phyloP scores from a whole-genome alignment of 2,888 invertebrate genomes.

The Lasioglossum pauxillum region DNA sequence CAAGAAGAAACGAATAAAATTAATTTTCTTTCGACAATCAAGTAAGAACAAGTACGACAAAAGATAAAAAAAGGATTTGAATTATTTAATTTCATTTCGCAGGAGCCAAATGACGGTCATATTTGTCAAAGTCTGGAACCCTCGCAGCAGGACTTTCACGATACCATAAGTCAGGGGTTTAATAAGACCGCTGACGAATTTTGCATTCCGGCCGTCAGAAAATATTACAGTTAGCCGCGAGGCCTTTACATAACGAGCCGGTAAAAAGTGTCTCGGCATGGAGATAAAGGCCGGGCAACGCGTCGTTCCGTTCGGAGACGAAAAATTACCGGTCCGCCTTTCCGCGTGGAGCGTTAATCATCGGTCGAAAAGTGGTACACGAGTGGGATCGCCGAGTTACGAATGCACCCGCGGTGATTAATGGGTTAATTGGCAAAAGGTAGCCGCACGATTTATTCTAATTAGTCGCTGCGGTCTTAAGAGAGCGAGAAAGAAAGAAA shows the following conservation, averaged over 20 bases:
- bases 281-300: constrained; percentile 5
- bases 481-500: background rate
- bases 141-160: background rate
- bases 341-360: constrained; percentile 9
- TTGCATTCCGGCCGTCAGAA: background rate
- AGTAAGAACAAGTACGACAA: background rate
- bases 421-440: constrained; percentile 24
- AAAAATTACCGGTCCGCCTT: constrained; percentile 11
- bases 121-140: background rate
- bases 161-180: background rate
- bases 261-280: background rate
- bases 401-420: constrained; percentile 24
- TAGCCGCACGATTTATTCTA: constrained; percentile 25
- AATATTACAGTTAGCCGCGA: constrained; percentile 7
- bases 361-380: constrained; percentile 13
- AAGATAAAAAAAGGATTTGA: background rate
- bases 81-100: background rate
- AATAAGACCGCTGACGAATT: constrained; percentile 7
- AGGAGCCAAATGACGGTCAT: background rate
- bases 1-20: background rate
- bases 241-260: constrained; percentile 5
- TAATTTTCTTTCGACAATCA: background rate
- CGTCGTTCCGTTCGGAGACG: background rate
- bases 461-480: constrained; percentile 11
- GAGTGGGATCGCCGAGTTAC: constrained; percentile 13